Evolutionary conservation across 2,888 invertebrate species (phyloP).

Genomic region (Lysandra coridon): DNA sequence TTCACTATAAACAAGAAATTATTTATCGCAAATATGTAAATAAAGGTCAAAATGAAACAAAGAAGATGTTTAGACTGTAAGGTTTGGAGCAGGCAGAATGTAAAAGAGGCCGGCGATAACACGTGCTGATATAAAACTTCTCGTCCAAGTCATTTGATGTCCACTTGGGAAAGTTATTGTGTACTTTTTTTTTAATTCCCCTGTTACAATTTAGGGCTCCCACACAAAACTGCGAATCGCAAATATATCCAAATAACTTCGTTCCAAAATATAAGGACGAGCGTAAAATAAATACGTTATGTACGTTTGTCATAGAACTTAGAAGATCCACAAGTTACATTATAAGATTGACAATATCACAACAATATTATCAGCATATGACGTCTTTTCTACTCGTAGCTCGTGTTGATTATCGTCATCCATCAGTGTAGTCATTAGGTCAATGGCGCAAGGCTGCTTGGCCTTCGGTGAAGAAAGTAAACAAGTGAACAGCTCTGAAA

Average conservation of each 20-base stretch:
- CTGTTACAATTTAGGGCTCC: no score
- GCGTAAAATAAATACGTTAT: not conserved
- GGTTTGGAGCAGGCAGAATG: not conserved
- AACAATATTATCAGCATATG: not conserved
- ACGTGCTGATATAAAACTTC: slow-evolving; percentile 12
- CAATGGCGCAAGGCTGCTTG: slow-evolving; percentile 1
- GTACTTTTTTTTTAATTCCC: not conserved
- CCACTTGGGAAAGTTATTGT: not conserved
- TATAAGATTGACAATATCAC: not conserved
- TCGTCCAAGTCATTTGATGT: slow-evolving; percentile 1
- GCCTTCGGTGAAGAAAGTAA: not conserved
- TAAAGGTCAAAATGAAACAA: slow-evolving; percentile 16
- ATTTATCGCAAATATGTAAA: slow-evolving; percentile 8
- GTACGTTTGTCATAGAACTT: not conserved
- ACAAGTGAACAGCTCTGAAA: not conserved
- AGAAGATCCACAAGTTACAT: not conserved
- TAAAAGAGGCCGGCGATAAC: slow-evolving; percentile 16
- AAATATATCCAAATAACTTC: no score
- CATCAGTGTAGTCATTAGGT: not conserved
- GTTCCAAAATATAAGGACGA: no score
- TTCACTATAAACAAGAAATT: not conserved
- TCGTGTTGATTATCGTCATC: slow-evolving; percentile 17
- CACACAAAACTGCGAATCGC: no score
- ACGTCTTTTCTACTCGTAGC: not conserved
- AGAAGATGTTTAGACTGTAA: not conserved